Base-by-base conservation (phyloP, 2,888 invertebrate species). In the Chloroclystis v-ata region DNA sequence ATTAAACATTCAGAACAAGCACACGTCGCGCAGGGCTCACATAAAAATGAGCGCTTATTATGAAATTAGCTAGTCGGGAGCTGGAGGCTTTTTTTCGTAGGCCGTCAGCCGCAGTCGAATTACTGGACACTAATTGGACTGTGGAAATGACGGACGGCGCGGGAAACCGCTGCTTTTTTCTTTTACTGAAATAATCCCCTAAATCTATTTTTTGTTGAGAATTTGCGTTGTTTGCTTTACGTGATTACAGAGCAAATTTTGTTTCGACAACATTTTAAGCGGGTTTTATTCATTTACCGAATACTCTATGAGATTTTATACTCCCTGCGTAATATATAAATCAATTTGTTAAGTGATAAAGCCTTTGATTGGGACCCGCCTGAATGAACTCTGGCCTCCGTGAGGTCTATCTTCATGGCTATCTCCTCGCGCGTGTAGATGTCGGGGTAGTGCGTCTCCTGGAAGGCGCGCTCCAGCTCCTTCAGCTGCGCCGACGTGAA, bases 31-130 rank as follows among this genome's bases (percentile, higher is more conserved):
- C 72, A 63, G 75, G 70, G 56, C 76, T 78, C 72, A 82, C 81
- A 81, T 84, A 87, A 86, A 88, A 88, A 87, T 87, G 80, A 82
- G 77, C 78, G 75, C 75, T 78, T 86, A 81, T 88, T 85, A 86
- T 83, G 84, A 82, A 87, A 88, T 87, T 87, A 86, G 75, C 78
- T 72, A 68, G 72, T 74, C 75, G 74, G 70, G 63, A 63, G 74
- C 71, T 69, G 70, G 73, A 62, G 62, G 61, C 75, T 79, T 82
- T 82, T 85, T 83, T 82, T 68, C 69, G 69, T 66, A 72, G 73
- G 71, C 72, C 81, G 82, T 81, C 85, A 82, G 79, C 78, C 76
- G 60, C 72, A 70, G 77, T 78, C 81, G 79, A 83, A 86, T 86
- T 83, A 85, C 77, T 72, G 75, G 85, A 85, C 85, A 77, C 75